Evolutionary conservation across 1,140 invertebrate genomes (phyloP), one percentile per base, ranked within the genome.

Genomic region (Nephila pilipes): DNA sequence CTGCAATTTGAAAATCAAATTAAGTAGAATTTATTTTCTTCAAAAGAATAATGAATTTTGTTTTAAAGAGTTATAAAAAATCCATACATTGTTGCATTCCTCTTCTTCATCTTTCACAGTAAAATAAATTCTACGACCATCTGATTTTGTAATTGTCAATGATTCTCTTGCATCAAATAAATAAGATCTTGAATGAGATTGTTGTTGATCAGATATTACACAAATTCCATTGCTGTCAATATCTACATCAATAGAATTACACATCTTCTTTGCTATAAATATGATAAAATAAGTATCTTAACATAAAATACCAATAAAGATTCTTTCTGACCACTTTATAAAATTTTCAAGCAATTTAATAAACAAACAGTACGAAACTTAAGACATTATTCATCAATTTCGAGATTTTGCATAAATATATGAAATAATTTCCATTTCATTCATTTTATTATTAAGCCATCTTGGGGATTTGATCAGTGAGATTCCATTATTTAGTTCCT

Each of bases 81-180:
- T 80, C 1, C 29, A 36, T 85, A 93, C 91, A 20, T 85, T 29
- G 46, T 91, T 87, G 25, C n/a, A 12, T 12, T 79, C 32, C n/a
- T 69, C 55, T 1, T 87, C 65, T 54, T 93, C 91, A 25, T 93
- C 91, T 25, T 87, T 93, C 8, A 93, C 8, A 1, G 54, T 3
- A 79, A 87, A 87, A 60, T 93, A 87, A 69, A 87, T 87, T 32
- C 91, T 32, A 8, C 55, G 2, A 87, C 91, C 91, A 93, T 93
- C 91, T 57, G 85, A 79, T 4, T 85, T 29, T 57, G 91, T 93
- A 36, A 93, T 4, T 8, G 85, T 16, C 16, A 87, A 54, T 25
- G 38, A 57, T 38, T 93, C 91, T 79, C 29, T 46, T 57, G 46
- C 29, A 75, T 29, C 32, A 36, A 18, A 18, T 75, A 75, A 36